phyloP scores from a whole-genome alignment of 2,888 invertebrate genomes.

The Lagria hirta region DNA sequence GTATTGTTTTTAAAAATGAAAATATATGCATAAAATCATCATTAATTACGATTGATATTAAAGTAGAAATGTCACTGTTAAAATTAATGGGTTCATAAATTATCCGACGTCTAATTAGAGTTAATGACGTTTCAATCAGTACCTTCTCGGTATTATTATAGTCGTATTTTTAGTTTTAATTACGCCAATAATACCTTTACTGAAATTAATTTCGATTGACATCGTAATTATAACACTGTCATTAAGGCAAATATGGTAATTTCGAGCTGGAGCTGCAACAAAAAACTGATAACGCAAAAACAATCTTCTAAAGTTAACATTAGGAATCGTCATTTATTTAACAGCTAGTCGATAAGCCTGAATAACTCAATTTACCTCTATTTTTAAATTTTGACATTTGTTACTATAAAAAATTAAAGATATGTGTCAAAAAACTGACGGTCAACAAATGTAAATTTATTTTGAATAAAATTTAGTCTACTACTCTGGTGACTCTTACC shows the following conservation, averaged over 20 bases:
- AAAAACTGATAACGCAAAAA: too few species aligned
- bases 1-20: conserved; percentile 14
- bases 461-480: too few species aligned
- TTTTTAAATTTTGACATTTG: too few species aligned
- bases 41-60: conserved; percentile 33
- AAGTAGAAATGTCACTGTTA: conserved; percentile 31
- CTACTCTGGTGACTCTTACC: too few species aligned
- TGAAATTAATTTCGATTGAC: conserved; percentile 19
- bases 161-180: conserved; percentile 23
- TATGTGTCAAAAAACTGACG: too few species aligned
- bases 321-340: too few species aligned
- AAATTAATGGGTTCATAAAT: conserved; percentile 35
- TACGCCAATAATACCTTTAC: conserved; percentile 15
- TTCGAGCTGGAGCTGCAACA: too few species aligned
- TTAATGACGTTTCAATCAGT: conserved; percentile 36
- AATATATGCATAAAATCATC: conserved; percentile 32
- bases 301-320: too few species aligned
- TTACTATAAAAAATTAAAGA: too few species aligned
- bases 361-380: too few species aligned
- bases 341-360: too few species aligned
- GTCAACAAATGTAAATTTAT: too few species aligned
- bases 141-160: conserved; percentile 18
- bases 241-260: conserved; percentile 20
- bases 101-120: conserved; percentile 32
- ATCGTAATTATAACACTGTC: conserved; percentile 19